These are phyloP conservation scores for Lophius americanus DNA, from an alignment of 2,797 vertebrate species.

Conservation along the genomic window DNA sequence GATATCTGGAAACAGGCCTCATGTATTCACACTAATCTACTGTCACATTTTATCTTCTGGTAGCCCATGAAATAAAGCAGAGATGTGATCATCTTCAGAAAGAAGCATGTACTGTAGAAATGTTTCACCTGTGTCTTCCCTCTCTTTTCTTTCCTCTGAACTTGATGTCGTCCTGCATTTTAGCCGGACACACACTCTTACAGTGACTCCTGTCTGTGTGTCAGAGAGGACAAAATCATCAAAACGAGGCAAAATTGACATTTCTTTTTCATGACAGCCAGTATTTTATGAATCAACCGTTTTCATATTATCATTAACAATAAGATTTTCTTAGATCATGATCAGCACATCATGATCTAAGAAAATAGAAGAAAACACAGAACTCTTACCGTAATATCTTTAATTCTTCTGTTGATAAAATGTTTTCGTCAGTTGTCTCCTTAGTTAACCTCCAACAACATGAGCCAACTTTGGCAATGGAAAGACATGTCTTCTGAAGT, in stretches of 20 bases:
- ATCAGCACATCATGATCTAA: not conserved
- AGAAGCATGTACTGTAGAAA: not conserved
- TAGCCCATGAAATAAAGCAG: not conserved
- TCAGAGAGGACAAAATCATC: not conserved
- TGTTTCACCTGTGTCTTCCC: constrained; percentile 73
- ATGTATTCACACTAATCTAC: constrained; percentile 17
- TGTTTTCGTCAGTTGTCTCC: not conserved
- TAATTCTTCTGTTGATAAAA: constrained; percentile 6
- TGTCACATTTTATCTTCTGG: constrained; percentile 10
- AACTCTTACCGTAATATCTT: constrained; percentile 33
- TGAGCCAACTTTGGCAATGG: not conserved
- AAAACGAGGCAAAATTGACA: not conserved
- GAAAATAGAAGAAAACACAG: constrained; percentile 6
- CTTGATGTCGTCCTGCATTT: constrained; percentile 76
- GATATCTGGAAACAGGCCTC: constrained; percentile 2
- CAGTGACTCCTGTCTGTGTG: not conserved
- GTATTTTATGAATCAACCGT: too few species aligned
- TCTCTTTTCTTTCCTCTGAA: constrained; percentile 71
- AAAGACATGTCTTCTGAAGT: too few species aligned
- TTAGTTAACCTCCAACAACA: not conserved
- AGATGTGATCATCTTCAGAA: constrained; percentile 6
- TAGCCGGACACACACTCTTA: constrained; percentile 2
- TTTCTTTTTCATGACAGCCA: not conserved
- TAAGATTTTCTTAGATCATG: not conserved
- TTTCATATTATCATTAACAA: not conserved